A percentile compares a stretch with the other conserved stretches of the same genome.
Conservation (phyloP, 2,888 invertebrate genomes). For the Melanchra persicariae region DNA sequence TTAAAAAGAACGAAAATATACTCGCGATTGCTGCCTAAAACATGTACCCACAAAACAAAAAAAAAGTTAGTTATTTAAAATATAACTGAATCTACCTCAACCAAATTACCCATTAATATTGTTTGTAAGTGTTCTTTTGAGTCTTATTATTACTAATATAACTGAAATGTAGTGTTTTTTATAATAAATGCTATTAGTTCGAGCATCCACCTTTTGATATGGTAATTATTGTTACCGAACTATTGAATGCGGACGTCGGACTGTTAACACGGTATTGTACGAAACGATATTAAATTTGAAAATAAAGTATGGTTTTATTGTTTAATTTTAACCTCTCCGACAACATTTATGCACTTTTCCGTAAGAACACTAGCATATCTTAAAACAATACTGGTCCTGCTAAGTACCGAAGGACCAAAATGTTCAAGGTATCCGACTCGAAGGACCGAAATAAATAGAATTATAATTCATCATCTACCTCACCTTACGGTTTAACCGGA, state of each 20-base stretch:
- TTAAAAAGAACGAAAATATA: constrained; percentile 18
- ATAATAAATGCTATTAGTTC: constrained; percentile 87
- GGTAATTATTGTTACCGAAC: constrained; percentile 89
- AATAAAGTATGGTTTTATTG: constrained; percentile 69
- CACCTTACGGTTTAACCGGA: not conserved
- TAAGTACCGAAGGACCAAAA: not conserved
- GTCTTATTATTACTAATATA: constrained; percentile 88
- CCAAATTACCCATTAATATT: constrained; percentile 89
- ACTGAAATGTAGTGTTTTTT: constrained; percentile 88
- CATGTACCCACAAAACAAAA: constrained; percentile 69
- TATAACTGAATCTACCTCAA: constrained; percentile 89
- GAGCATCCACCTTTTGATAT: constrained; percentile 88
- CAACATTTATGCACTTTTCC: too few species aligned
- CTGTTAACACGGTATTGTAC: constrained; percentile 84
- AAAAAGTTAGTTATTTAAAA: constrained; percentile 79
- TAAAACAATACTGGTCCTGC: not conserved
- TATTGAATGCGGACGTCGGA: constrained; percentile 86
- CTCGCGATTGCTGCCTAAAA: constrained; percentile 42
- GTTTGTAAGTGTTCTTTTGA: constrained; percentile 89
- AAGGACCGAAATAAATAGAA: not conserved
- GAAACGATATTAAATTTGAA: constrained; percentile 86
- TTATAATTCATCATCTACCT: not conserved
- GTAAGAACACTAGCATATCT: not conserved
- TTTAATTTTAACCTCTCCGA: constrained; percentile 69
- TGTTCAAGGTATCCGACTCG: not conserved